A percentile compares a stretch with the other conserved stretches of the same genome.
Conservation (phyloP, 1,140 invertebrate species). For the Chlorops oryzae region DNA sequence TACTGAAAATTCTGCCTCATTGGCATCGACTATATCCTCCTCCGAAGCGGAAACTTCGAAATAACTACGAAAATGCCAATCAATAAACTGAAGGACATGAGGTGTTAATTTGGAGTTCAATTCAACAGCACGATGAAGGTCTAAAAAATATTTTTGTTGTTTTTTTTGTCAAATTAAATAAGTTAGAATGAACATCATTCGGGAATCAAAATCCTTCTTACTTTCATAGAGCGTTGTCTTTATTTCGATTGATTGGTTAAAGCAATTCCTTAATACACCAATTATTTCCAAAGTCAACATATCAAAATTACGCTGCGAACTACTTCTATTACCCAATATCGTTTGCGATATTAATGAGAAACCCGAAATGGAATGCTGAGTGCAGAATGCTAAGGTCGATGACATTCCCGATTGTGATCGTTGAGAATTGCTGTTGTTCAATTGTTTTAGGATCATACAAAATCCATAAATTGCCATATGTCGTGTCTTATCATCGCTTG, state of each 20-base stretch:
- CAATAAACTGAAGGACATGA: slow-evolving; percentile 41
- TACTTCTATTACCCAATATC: slow-evolving; percentile 29
- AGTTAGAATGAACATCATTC: background rate
- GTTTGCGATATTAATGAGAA: slow-evolving; percentile 42
- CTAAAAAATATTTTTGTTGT: slow-evolving; percentile 12
- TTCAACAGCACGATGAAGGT: slow-evolving; percentile 42
- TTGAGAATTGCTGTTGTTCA: slow-evolving; percentile 39
- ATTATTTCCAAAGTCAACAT: slow-evolving; percentile 45
- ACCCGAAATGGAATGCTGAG: slow-evolving; percentile 40
- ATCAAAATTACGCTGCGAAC: slow-evolving; percentile 39
- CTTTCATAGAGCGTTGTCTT: slow-evolving; percentile 38
- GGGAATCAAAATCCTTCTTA: too few species aligned
- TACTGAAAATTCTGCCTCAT: slow-evolving; percentile 18
- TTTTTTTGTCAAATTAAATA: background rate
- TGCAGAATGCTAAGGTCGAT: too few species aligned
- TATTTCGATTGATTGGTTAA: slow-evolving; percentile 34
- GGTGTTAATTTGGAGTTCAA: slow-evolving; percentile 40
- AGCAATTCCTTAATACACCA: slow-evolving; percentile 37
- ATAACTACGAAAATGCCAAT: slow-evolving; percentile 41
- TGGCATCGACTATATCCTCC: slow-evolving; percentile 21
- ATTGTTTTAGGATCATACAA: slow-evolving; percentile 43
- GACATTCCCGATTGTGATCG: slow-evolving; percentile 30
- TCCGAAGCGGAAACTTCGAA: slow-evolving; percentile 23
- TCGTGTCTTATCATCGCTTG: slow-evolving; percentile 29
- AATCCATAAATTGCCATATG: slow-evolving; percentile 44